phyloP scores from a whole-genome alignment of 2,888 invertebrate species.

The Acanthosepion lycidas region DNA sequence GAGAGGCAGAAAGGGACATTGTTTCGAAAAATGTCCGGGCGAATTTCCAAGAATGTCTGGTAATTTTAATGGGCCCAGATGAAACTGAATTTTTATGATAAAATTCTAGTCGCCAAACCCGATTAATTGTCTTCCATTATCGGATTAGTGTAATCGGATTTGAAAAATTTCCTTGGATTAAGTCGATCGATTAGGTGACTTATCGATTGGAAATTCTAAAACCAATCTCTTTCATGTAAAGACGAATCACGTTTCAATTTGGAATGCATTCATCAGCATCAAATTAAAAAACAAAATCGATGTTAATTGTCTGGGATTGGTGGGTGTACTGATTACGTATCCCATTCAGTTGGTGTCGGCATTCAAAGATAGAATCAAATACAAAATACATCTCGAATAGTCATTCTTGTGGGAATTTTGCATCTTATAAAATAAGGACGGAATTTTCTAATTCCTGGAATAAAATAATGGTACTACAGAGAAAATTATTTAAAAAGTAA shows the following conservation, averaged over 20 bases:
- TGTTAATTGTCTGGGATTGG: too few relatives aligned
- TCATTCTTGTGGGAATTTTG: too few relatives aligned
- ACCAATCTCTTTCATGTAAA: neutral
- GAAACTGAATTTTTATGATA: neutral
- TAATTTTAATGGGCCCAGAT: neutral
- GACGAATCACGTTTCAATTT: neutral
- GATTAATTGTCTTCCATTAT: constrained; percentile 33
- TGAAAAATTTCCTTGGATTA: neutral
- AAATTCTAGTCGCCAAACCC: neutral
- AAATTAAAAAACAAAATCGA: neutral
- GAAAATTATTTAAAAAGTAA: too few relatives aligned
- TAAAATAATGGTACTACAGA: too few relatives aligned
- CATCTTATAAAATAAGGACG: too few relatives aligned
- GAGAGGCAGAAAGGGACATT: neutral
- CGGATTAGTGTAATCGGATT: neutral
- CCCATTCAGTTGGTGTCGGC: too few relatives aligned
- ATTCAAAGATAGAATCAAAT: too few relatives aligned
- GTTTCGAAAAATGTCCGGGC: neutral
- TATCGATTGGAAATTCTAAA: neutral
- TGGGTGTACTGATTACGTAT: too few relatives aligned
- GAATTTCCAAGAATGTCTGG: neutral
- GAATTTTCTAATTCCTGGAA: too few relatives aligned
- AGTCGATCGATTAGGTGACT: neutral
- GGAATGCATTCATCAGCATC: neutral
- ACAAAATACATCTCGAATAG: too few relatives aligned